phyloP scores from a whole-genome alignment of 2,888 invertebrate species.

The Imbricaverruca yamaguchii region DNA sequence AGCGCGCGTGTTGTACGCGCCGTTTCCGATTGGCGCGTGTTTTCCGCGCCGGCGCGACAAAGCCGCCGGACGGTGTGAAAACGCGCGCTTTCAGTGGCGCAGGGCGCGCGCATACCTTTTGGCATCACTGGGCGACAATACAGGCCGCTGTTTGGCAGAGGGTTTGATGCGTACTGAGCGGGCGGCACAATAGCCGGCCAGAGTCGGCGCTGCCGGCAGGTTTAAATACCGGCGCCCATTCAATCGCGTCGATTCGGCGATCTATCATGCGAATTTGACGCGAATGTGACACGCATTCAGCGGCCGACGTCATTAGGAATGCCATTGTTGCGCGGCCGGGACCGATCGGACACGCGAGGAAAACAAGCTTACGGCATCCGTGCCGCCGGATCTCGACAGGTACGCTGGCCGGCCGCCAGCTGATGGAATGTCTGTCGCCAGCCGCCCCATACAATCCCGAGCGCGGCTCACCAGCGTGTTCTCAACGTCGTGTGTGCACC shows the following conservation, averaged over 20 bases:
- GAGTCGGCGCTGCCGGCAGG: neutral
- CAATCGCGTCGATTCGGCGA: constrained; percentile 10
- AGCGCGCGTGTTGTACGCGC: neutral
- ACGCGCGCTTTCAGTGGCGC: neutral
- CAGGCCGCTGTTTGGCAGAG: neutral
- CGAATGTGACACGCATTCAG: constrained; percentile 20
- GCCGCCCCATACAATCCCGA: neutral
- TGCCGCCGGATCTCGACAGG: too few species aligned
- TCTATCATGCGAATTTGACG: constrained; percentile 17
- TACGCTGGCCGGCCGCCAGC: neutral
- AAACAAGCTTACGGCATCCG: neutral
- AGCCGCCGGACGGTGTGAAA: constrained; percentile 3
- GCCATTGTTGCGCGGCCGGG: constrained; percentile 3
- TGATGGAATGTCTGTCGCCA: neutral
- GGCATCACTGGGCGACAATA: constrained; percentile 6
- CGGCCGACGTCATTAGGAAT: constrained; percentile 6
- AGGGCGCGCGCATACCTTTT: constrained; percentile 14
- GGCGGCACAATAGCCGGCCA: neutral
- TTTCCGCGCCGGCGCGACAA: neutral
- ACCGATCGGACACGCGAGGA: neutral
- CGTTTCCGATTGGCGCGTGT: constrained; percentile 13
- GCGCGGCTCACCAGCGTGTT: neutral
- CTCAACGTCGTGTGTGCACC: neutral
- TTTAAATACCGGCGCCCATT: constrained; percentile 13
- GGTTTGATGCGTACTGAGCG: neutral